Percentiles rank a stretch among this genome's conserved stretches.
These are phyloP conservation scores for Ictalurus punctatus DNA, from an alignment of 2,113 vertebrate genomes.

Conservation along the genomic window DNA sequence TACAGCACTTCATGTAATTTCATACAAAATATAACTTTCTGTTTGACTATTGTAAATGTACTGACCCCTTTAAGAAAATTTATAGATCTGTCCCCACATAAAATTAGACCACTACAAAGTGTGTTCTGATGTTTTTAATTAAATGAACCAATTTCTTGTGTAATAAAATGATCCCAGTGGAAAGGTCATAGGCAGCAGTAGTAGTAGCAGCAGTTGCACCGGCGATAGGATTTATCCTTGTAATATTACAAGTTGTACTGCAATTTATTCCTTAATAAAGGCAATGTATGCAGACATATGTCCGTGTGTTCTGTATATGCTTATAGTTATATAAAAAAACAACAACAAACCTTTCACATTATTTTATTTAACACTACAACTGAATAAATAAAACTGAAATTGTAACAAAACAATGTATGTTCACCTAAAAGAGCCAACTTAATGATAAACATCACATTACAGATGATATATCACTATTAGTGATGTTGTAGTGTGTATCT, in stretches of 20 bases:
- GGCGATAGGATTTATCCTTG: not conserved
- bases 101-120: not conserved
- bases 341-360: not conserved
- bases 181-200: not conserved
- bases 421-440: not conserved
- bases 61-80: not conserved
- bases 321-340: not conserved
- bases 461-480: too few species aligned
- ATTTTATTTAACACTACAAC: not conserved
- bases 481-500: too few species aligned
- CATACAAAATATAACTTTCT: not conserved
- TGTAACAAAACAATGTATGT: not conserved
- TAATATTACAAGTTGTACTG: not conserved
- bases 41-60: not conserved
- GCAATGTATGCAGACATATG: not conserved
- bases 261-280: conserved; percentile 31
- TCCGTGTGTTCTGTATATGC: not conserved
- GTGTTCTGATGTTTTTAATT: not conserved
- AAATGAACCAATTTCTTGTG: not conserved
- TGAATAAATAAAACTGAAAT: not conserved
- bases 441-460: too few species aligned
- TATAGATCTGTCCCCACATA: not conserved
- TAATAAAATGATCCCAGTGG: not conserved
- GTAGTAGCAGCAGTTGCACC: not conserved
- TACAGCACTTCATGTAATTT: not conserved